Evolutionary conservation across 1,140 invertebrate genomes (phyloP), one percentile per base, ranked within the genome.

Genomic region (Drosophila sproati): DNA sequence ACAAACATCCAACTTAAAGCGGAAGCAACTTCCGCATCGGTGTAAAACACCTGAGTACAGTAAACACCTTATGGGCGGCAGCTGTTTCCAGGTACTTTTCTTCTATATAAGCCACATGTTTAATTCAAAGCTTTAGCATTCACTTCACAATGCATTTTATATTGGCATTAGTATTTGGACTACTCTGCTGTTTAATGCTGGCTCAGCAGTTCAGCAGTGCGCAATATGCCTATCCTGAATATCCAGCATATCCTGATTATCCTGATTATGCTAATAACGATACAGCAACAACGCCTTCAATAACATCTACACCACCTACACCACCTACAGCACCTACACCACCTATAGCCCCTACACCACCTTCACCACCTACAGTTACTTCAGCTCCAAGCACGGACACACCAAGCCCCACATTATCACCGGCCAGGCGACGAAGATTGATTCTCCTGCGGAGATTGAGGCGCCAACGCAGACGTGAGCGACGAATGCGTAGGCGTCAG

Each of bases 1-100:
- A n/a, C 10, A 43, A 43, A 43, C 39, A 43, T 43, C 10, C 10
- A 3, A n/a, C 4, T n/a, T 5, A 3, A 32, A 50, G 47, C 12
- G 39, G 31, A 50, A 39, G 5, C 32, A 5, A 5, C 20, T 50
- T 66, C 8, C 12, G 8, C 3, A 28, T 48, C 20, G 29, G 39
- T 47, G 41, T 7, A 32, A 29, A 50, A 50, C 66, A 69, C n/a
- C 66, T 69, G 66, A 41, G 47, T 35, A 60, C n/a, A 39, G 64
- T 32, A 48, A 67, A 55, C 31, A 67, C 12, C 6, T 2, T 0
- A 4, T 2, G 12, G 4, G 5, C 10, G 43, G 10, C 66, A 69
- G 31, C 48, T 61, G 48, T 7, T 34, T 2, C 32, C 12, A 66
- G 32, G 10, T 47, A 8, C 8, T 54, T 3, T 10, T 2, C 5